Base-by-base conservation (phyloP, 2,113 vertebrate species). In the human (Homo sapiens) region DNA sequence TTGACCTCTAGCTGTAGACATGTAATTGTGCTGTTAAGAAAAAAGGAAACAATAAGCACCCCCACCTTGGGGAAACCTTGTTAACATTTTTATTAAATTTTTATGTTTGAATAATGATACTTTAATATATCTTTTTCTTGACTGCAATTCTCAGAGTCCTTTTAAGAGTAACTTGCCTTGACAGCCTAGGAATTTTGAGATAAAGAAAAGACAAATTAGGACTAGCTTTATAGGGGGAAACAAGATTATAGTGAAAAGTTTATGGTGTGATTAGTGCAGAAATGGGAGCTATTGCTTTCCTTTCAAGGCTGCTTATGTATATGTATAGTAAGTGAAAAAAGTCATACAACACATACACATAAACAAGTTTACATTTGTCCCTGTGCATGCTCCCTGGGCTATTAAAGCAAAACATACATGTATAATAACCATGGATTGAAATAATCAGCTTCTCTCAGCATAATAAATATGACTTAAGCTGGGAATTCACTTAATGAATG, bases 1-100 rank as follows among this genome's bases (percentile, higher is more conserved):
- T 81, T 20, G 85, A 73, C 81, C 57, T 97, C 98, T 97, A 12
- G 95, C 79, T 97, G 14, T 97, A 95, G 97, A 96, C 96, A 98
- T 66, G 57, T 94, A 98, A 98, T 86, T 93, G 95, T 92, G 61
- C 93, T 96, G 75, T 98, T 85, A 98, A 98, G 84, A 91, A 87
- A 75, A 76, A 70, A 38, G n/a, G 85, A 97, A 97, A 84, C 66
- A 96, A 96, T 97, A 98, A 98, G 97, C 87, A 98, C 80, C 45
- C 97, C 92, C 90, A 98, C 91, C 90, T 96, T 91, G 96, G 96
- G 97, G 96, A 98, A 98, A 90, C 55, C 87, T 97, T 76, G 96
- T 98, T 98, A 98, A 97, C 89, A 72, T 97, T 98, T 98, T 97
- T 88, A 94, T 97, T 98, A 95, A 93, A 92, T 98, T 98, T 98